Percentiles rank a stretch among this genome's conserved stretches.
Conservation (phyloP, 2,888 invertebrate species). For the Sycophila texana region DNA sequence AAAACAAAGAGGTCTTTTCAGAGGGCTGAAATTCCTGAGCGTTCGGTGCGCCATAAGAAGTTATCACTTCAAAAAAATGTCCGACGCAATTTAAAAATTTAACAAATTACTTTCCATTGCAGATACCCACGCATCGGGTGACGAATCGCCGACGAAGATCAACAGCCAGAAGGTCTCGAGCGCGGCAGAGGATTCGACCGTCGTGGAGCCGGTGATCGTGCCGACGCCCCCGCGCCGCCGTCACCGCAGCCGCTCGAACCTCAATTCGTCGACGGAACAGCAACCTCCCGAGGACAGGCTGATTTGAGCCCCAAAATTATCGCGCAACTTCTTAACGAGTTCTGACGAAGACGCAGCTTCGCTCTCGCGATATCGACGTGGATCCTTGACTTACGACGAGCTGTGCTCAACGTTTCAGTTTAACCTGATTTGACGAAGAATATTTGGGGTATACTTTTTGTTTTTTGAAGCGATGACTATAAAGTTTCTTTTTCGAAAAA, state of each 20-base stretch:
- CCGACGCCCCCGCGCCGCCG: slow-evolving; percentile 70
- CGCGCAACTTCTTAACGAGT: slow-evolving; percentile 48
- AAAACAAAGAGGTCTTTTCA: too few relatives aligned
- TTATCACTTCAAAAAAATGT: too few relatives aligned
- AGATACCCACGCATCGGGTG: slow-evolving; percentile 29
- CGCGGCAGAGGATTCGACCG: slow-evolving; percentile 59
- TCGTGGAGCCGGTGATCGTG: slow-evolving; percentile 55
- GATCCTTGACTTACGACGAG: neutral
- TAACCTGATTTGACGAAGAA: too few relatives aligned
- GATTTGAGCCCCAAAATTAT: slow-evolving; percentile 41
- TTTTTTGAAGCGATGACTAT: too few relatives aligned
- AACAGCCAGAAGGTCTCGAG: slow-evolving; percentile 63
- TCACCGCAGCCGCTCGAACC: slow-evolving; percentile 57
- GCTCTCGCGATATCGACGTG: neutral
- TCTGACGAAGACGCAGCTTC: neutral
- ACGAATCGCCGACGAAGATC: slow-evolving; percentile 68
- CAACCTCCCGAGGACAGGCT: slow-evolving; percentile 43
- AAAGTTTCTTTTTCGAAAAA: too few relatives aligned
- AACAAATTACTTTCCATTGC: neutral
- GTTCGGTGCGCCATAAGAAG: too few relatives aligned
- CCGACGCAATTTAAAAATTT: too few relatives aligned
- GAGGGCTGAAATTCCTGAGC: too few relatives aligned
- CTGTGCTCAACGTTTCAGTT: too few relatives aligned
- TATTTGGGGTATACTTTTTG: too few relatives aligned
- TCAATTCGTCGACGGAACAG: slow-evolving; percentile 30